A percentile compares a stretch with the other conserved stretches of the same genome.
These are phyloP conservation scores for Tinea pellionella DNA, from an alignment of 2,888 invertebrate species.

Conservation along the genomic window DNA sequence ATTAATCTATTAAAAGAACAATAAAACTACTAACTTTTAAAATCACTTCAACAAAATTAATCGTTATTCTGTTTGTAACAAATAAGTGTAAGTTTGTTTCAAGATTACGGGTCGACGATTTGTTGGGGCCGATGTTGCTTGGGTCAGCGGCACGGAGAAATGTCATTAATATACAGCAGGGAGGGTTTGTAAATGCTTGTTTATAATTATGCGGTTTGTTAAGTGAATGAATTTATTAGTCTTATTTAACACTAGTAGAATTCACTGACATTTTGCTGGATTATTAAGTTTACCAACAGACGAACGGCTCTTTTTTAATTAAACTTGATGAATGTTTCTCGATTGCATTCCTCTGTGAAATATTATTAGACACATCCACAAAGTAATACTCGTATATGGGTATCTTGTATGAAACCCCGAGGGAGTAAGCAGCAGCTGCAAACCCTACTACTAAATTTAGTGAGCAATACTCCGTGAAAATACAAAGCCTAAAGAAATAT, in stretches of 20 bases:
- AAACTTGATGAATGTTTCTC: not conserved
- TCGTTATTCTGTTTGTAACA: not conserved
- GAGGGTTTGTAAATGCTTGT: constrained; percentile 28
- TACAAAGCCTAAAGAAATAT: constrained; percentile 16
- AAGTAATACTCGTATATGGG: not conserved
- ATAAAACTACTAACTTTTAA: not conserved
- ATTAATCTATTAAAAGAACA: not conserved
- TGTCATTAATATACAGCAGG: constrained; percentile 40
- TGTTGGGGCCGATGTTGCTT: constrained; percentile 19
- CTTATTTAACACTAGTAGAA: not conserved
- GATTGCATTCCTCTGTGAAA: not conserved
- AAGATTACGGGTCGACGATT: constrained; percentile 45
- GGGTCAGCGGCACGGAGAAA: constrained; percentile 29
- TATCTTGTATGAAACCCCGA: not conserved
- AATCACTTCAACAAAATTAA: not conserved
- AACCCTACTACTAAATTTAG: not conserved
- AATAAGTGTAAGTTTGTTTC: not conserved
- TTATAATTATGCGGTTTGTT: constrained; percentile 18
- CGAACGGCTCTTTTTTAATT: not conserved
- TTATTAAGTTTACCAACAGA: not conserved
- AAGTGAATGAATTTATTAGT: constrained; percentile 15
- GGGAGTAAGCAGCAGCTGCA: constrained; percentile 1
- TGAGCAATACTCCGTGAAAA: constrained; percentile 1
- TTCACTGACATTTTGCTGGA: not conserved
- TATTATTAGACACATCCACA: constrained; percentile 1